Evolutionary conservation across 2,888 invertebrate species (phyloP).

Genomic region (Cremastobaeus sp.): DNA sequence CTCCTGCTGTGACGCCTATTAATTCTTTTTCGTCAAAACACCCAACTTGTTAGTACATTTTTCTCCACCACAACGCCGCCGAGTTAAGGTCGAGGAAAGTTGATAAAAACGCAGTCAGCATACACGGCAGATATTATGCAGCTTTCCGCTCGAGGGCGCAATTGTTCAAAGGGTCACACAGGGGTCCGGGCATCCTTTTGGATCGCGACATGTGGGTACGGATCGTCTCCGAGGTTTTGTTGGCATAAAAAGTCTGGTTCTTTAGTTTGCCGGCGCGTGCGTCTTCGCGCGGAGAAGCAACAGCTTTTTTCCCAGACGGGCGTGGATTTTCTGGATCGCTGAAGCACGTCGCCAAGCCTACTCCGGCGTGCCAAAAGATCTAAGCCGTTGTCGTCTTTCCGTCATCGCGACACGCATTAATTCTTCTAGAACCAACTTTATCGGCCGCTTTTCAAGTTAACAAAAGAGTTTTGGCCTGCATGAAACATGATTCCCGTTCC

Average conservation of each 20-base stretch:
- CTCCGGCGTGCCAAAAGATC: slow-evolving; percentile 40
- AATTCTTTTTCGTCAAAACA: slow-evolving; percentile 19
- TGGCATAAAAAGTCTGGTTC: slow-evolving; percentile 42
- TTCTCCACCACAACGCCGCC: slow-evolving; percentile 19
- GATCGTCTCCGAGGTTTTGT: slow-evolving; percentile 66
- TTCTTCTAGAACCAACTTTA: slow-evolving; percentile 20
- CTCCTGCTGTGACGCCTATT: too few relatives aligned
- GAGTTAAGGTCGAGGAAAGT: slow-evolving; percentile 48
- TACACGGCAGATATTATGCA: slow-evolving; percentile 68
- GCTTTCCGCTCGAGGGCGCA: slow-evolving; percentile 73
- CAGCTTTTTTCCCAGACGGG: slow-evolving; percentile 43
- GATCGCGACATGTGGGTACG: slow-evolving; percentile 29
- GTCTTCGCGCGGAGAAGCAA: slow-evolving; percentile 50
- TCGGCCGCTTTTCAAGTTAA: too few relatives aligned
- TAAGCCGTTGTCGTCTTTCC: slow-evolving; percentile 40
- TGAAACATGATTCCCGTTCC: too few relatives aligned
- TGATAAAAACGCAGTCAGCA: slow-evolving; percentile 49
- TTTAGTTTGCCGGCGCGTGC: slow-evolving; percentile 43
- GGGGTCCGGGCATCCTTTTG: slow-evolving; percentile 63
- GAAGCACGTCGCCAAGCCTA: slow-evolving; percentile 65
- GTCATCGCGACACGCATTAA: slow-evolving; percentile 15
- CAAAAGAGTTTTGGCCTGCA: too few relatives aligned
- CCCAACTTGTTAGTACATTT: slow-evolving; percentile 32
- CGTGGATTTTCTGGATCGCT: slow-evolving; percentile 68
- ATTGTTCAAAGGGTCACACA: slow-evolving; percentile 73